Evolutionary conservation across 1,140 invertebrate genomes (phyloP), one percentile per base, ranked within the genome.

Genomic region (Heliothis virescens): DNA sequence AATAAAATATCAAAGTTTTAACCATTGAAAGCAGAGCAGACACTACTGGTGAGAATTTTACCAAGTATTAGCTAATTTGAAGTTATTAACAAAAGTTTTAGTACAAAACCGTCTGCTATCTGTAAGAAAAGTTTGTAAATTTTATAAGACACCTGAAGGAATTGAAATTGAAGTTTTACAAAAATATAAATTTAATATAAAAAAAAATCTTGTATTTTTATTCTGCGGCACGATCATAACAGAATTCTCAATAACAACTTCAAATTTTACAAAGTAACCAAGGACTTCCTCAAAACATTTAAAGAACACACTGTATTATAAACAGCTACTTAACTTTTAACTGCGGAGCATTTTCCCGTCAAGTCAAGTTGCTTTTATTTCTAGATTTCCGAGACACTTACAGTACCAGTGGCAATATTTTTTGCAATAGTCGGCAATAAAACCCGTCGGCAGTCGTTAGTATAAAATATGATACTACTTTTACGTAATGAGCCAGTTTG

Each of bases 341-440:
- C 62, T 41, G 34, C 10, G 16, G 34, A 21, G 53, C n/a, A 50
- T 50, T 50, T 69, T 69, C 65, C 3, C 48, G 18, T 13, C 48
- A 53, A 29, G 47, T 26, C 65, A 26, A 69, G 48, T 16, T 50
- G 47, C 41, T 50, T 67, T 67, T 57, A 47, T 75, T 76, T 29
- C 47, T 53, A 76, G 72, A 21, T 13, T 48, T 55, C 52, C 41
- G 47, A 59, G 72, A 41, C 41, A 18, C 4, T 57, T 34, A 55
- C 15, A 59, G 13, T 59, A 59, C 21, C 18, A 69, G 5, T 52
- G 48, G 65, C 55, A 60, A 60, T 74, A 59, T 73, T 76, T 76
- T 76, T 76, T 76, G 59, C 74, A 21, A 65, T 76, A 50, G 74
- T 53, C 57, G 57, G 74, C 74, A 63, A 76, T 76, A 76, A 75